Evolutionary conservation across 2,888 invertebrate genomes (phyloP), one percentile per base, ranked within the genome.

Genomic region (Brenthis ino): DNA sequence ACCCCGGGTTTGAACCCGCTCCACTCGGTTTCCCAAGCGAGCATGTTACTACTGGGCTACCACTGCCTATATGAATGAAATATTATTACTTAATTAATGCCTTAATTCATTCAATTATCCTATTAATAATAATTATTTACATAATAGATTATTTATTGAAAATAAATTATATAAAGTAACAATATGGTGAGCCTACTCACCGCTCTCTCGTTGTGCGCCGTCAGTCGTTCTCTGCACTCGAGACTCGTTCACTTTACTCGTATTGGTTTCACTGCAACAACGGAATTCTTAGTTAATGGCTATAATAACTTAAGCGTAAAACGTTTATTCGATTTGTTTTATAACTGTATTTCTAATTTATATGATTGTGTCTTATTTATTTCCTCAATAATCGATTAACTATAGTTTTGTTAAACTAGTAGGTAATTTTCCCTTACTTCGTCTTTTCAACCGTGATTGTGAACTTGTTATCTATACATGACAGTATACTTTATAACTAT

Each of bases 191-290:
- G 20, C 24, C 70, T 70, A 83, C 91, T 88, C 78, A 92, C 93
- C 92, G 88, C 90, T 90, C 91, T 86, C 86, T 88, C 89, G 90
- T 86, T 82, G 86, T 84, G 87, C 82, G 81, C 83, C 81, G 84
- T 79, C 87, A 76, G 86, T 85, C 85, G 84, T 85, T 84, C 85
- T 85, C 90, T 90, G 91, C 90, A 90, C 91, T 88, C 85, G 88
- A 87, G 86, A 88, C 89, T 92, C 91, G 92, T 92, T 91, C 86
- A 85, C 88, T 87, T 88, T 84, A 86, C 89, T 92, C 92, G 93
- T 91, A 88, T 88, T 84, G 82, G 82, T 82, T 90, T 93, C 93
- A 86, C 92, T 92, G 90, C 20, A 89, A 91, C 87, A 89, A 89
- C 69, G 68, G 53, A 68, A 61, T 57, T 54, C 58, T 53, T 47